These are phyloP conservation scores for Gymnocephalus cernua DNA, from an alignment of 2,113 vertebrate species.

Conservation along the genomic window DNA sequence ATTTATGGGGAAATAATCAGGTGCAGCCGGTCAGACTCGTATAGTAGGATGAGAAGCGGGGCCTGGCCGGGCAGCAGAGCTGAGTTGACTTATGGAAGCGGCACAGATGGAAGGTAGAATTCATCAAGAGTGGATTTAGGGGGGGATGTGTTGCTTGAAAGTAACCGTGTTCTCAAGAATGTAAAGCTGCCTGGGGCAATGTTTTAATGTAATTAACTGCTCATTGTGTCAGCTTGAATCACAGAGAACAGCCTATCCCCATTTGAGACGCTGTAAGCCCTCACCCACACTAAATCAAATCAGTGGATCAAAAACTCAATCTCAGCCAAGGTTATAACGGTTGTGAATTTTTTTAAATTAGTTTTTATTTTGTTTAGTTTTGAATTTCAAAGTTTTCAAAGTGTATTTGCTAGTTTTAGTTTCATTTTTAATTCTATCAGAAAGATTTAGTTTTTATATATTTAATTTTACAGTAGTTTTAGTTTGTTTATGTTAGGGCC, in stretches of 20 bases:
- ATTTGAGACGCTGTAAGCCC: not conserved
- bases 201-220: slow-evolving; percentile 39
- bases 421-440: no score
- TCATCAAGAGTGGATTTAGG: slow-evolving; percentile 33
- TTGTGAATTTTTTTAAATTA: no score
- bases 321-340: no score
- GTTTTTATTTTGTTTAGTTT: no score
- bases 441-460: no score
- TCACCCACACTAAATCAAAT: not conserved
- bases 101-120: not conserved
- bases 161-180: slow-evolving; percentile 21
- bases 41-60: not conserved
- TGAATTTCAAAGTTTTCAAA: no score
- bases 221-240: slow-evolving; percentile 33
- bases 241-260: not conserved
- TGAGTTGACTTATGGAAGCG: not conserved
- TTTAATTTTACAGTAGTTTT: no score
- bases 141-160: not conserved
- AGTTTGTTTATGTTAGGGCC: no score
- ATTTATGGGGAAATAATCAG: slow-evolving; percentile 55
- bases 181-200: slow-evolving; percentile 14
- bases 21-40: slow-evolving; percentile 23
- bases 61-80: not conserved
- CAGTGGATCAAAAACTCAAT: not conserved
- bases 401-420: no score